Percentiles rank a stretch among this genome's conserved stretches.
These are phyloP conservation scores for Crotalus viridis DNA, from an alignment of 2,113 vertebrate genomes.

Conservation along the genomic window DNA sequence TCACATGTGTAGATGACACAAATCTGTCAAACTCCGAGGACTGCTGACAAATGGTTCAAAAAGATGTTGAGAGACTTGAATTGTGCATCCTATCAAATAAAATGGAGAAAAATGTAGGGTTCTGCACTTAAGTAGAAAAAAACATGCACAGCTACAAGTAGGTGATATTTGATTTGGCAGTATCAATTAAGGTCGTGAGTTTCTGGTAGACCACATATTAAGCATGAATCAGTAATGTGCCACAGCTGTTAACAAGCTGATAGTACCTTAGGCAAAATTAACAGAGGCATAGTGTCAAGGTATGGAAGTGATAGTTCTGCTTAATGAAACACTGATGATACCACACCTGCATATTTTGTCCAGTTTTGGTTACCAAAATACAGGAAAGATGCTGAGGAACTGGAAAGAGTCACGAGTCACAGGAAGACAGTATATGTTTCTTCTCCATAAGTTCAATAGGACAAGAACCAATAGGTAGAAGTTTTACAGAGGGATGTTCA, in stretches of 20 bases:
- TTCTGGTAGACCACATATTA: background rate
- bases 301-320: background rate
- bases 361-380: background rate
- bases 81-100: no score
- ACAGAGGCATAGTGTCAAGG: background rate
- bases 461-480: background rate
- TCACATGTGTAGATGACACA: no score
- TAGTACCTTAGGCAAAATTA: background rate
- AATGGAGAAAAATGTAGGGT: no score
- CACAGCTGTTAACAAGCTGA: background rate
- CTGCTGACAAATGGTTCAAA: no score
- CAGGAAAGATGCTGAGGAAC: background rate
- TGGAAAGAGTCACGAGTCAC: background rate
- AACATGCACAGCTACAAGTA: background rate
- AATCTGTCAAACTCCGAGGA: no score
- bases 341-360: background rate
- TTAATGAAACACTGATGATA: background rate
- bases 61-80: no score
- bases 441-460: background rate
- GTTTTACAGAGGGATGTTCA: background rate
- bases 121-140: no score
- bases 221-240: background rate
- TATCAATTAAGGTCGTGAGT: background rate
- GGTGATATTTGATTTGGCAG: background rate
- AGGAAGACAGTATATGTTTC: background rate